Base-by-base conservation (phyloP, 2,797 vertebrate species). In the Spondyliosoma cantharus region DNA sequence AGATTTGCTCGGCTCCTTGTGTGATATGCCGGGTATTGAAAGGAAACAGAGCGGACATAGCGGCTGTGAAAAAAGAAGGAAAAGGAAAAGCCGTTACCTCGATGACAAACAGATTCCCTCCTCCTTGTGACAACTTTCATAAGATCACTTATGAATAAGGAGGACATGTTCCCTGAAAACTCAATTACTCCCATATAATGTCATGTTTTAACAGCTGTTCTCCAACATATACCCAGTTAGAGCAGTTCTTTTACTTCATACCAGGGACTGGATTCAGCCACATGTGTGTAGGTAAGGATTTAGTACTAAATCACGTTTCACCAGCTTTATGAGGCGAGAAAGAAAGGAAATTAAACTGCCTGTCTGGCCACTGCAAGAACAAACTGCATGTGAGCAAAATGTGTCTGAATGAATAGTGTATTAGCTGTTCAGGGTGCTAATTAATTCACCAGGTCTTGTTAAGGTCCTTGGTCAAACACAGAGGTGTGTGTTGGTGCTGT, bases 401-500 rank as follows among this genome's bases (percentile, higher is more conserved):
- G 43, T 24, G 67, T 75, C 0, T 37, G 71, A 57, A 17, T 60
- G 17, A 32, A n/a, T 3, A 12, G 54, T 64, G 48, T 45, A 5
- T 67, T 48, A 25, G 63, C 58, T 48, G 67, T 48, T 61, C 22
- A 1, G 22, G 50, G 56, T 67, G 80, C 29, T 74, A 75, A 87
- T 77, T 1, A 71, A 78, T 87, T 66, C 24, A 67, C 16, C 12
- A 45, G 57, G 20, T 48, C 20, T n/a, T 77, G 69, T 68, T 46
- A 67, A 53, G 5, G 37, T 8, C 19, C 9, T 9, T 13, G 48
- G 32, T 42, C 75, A 74, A 77, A 88, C 71, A 83, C 66, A 48
- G 69, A 69, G 72, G 65, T 76, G 79, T 84, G 84, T 80, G 52
- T 76, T 64, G 61, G 22, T 58, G 70, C 49, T 74, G 73, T 49